Base-by-base conservation (phyloP, 2,113 vertebrate genomes). In the Limanda limanda region DNA sequence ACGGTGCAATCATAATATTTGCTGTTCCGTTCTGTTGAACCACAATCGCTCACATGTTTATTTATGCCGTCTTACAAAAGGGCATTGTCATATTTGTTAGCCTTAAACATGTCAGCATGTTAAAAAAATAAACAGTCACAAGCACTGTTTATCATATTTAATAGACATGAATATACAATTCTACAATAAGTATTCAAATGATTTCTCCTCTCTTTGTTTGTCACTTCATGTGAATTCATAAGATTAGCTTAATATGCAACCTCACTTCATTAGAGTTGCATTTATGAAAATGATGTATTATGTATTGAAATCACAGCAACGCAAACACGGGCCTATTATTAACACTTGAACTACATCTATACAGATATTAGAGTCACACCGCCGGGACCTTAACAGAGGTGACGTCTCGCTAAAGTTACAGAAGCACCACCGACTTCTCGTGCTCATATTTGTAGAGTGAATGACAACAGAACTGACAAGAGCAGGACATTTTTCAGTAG, bases 121-220 rank as follows among this genome's bases (percentile, higher is more conserved):
- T 31, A 93, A 93, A 94, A 95, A 96, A 97, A 96, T 95, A 95
- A 96, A 94, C 94, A 86, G 52, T 91, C 95, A 94, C 91, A 86
- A 88, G 87, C 88, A 80, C 93, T 95, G 87, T 90, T 97, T 98
- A 96, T 88, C 97, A 97, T 97, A 97, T 96, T 95, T 97, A 97
- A 98, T 96, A 94, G 82, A 78, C 95, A 76, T 25, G 94, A 90
- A 94, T 95, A 94, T 92, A 95, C 94, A 93, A 95, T 95, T 97
- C 92, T 95, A 95, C 97, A 96, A 92, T 79, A 81, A 87, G 95
- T 96, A 95, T 96, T 95, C 91, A 92, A 95, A 97, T 96, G 92
- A 89, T 91, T 94, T 93, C 91, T 87, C 94, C 96, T 86, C 94
- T 92, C 82, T 90, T 93, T 90, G 91, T 92, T 80, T 88, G 70